Evolutionary conservation across 1,140 invertebrate species (phyloP), one percentile per base, ranked within the genome.

Genomic region (fruit fly (Drosophila melanogaster)): DNA sequence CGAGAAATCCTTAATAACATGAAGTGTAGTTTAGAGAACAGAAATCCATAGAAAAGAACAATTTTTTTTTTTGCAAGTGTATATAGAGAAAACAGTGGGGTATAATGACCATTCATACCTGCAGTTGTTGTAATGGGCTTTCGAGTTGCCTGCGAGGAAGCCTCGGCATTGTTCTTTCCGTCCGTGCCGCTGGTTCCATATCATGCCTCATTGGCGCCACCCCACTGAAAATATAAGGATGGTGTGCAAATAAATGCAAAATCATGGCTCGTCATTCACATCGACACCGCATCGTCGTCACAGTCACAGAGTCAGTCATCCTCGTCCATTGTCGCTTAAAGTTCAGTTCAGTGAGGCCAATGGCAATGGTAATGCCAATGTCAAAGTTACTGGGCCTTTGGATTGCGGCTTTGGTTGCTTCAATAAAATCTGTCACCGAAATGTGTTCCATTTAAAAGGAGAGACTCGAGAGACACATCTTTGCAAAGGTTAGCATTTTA

Each of bases 201-300:
- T 43, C 62, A 69, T 49, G 74, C 54, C 73, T 76, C 72, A 76
- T 76, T 76, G 73, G 46, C 1, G 19, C 19, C 19, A 22, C 38
- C 59, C 43, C 53, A 66, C 47, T 46, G 37, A 47, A 24, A 51
- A 33, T 24, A 30, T 14, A 2, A 30, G 15, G 55, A 75, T 43
- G 41, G 73, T 54, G 73, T 77, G 73, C 62, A 77, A 77, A 76
- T 77, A 67, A 77, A 77, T 77, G 72, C 74, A 77, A 67, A 77
- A 67, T 77, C 74, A 77, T 77, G 37, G 54, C 49, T 74, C 72
- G 72, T 75, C 72, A 74, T 62, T 17, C 35, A 41, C 24, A 61
- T 58, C 38, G 54, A 56, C 37, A 54, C 14, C 44, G 50, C 37
- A 54, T 15, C 44, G 50, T 44, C 41, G 50, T 44, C 41, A 44